A percentile compares a stretch with the other conserved stretches of the same genome.
Evolutionary conservation across 2,113 vertebrate species (phyloP).

Genomic region (Lethenteron reissneri): DNA sequence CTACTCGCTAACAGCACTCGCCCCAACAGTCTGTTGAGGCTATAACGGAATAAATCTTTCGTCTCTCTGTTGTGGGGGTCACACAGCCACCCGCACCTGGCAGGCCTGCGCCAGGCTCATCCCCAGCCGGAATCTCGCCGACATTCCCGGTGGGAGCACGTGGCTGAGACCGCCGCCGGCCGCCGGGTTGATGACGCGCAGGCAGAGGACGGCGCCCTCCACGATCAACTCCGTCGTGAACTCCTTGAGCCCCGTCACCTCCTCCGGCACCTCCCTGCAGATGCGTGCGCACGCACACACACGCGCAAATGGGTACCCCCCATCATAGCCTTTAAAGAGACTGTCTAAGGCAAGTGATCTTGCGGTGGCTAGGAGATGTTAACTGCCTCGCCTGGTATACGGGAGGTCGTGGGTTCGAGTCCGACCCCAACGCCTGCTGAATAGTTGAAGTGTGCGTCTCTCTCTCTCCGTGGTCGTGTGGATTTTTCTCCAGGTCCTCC

Average conservation of each 20-base stretch:
- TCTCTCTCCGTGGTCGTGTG: not conserved
- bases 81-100: slow-evolving; percentile 29
- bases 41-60: too few species aligned
- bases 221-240: slow-evolving; percentile 59
- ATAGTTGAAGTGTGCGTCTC: not conserved
- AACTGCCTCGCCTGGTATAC: too few species aligned
- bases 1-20: too few species aligned
- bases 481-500: too few species aligned
- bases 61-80: too few species aligned
- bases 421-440: not conserved
- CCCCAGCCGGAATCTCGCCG: slow-evolving; percentile 58
- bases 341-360: not conserved
- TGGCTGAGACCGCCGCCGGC: slow-evolving; percentile 33
- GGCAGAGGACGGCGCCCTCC: slow-evolving; percentile 49
- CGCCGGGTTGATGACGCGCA: slow-evolving; percentile 42
- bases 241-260: slow-evolving; percentile 38
- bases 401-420: not conserved
- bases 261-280: slow-evolving; percentile 38
- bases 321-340: not conserved
- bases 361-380: too few species aligned
- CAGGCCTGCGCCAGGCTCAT: slow-evolving; percentile 66
- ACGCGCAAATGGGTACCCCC: not conserved
- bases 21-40: too few species aligned
- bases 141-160: slow-evolving; percentile 54
- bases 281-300: not conserved